Base-by-base conservation (phyloP, 2,888 invertebrate species). In the Seira sanloemensis region DNA sequence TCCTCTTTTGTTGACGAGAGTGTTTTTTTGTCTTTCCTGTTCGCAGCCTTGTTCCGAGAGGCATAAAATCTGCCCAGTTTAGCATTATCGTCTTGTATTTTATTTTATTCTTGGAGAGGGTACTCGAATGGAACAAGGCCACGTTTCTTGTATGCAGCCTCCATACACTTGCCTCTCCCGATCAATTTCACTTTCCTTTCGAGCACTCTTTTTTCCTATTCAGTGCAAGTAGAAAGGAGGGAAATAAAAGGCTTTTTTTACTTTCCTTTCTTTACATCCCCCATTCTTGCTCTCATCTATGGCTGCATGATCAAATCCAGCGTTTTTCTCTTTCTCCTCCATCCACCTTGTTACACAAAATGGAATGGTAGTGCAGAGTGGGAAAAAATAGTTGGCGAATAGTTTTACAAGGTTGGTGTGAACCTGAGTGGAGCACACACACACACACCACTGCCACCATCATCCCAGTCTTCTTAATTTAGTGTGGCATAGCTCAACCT, bases 81-180 rank as follows among this genome's bases (percentile, higher is more conserved):
- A 23, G n/a, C 62, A 21, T 62, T 62, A 9, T 62, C 62, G 19
- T 62, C 62, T 21, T 62, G 62, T n/a, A 62, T 62, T 62, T 23
- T 62, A 21, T 62, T 58, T 58, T 21, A 23, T 19, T n/a, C n/a
- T 21, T 62, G 62, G 21, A 62, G 21, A 62, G 62, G 62, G 62
- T 62, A 23, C 62, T 62, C 62, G 23, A 62, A 50, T 50, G 50
- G 19, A 62, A 76, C 76, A 68, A 62, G 62, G 62, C 62, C 62
- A 62, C 23, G 62, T 62, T 50, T 76, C 66, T 67, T 76, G 46
- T 67, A 76, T 76, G 50, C 76, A 79, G 73, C 66, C 73, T 78
- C 71, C 72, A 62, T 68, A 50, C 73, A 19, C 73, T 46, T 71
- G 50, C 54, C 46, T 46, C 46, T 77, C 50, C 62, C 62, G 62